Conservation (phyloP, 2,888 invertebrate species). For the Drosophila nigricruria region DNA sequence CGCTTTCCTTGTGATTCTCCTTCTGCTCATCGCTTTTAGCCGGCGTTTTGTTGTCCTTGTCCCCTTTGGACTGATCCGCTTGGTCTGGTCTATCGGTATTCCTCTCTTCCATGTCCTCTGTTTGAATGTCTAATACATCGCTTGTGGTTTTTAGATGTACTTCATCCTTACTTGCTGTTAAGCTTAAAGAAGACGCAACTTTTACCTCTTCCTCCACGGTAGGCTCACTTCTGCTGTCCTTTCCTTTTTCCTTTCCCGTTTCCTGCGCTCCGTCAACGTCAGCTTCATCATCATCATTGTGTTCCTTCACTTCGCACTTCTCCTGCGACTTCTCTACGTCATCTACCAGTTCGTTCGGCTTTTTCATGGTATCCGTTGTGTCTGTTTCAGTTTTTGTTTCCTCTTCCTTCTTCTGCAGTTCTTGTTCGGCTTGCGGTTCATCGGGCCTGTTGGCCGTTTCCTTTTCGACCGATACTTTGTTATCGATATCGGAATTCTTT, state of each 20-base stretch:
- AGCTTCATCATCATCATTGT: constrained; percentile 13
- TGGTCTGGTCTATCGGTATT: constrained; percentile 35
- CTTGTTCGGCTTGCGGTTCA: constrained; percentile 13
- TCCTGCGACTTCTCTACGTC: constrained; percentile 13
- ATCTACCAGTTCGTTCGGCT: constrained; percentile 18
- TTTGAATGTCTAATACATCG: constrained; percentile 77
- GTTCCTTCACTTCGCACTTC: constrained; percentile 17
- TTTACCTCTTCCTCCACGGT: constrained; percentile 65
- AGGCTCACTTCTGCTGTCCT: constrained; percentile 15
- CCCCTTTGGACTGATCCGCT: constrained; percentile 22
- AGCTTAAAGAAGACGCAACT: constrained; percentile 71
- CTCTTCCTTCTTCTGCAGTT: not conserved
- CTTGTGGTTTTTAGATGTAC: constrained; percentile 77
- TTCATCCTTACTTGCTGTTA: constrained; percentile 68
- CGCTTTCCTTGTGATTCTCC: constrained; percentile 50
- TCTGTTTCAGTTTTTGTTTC: not conserved
- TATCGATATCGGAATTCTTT: constrained; percentile 44
- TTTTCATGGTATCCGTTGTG: constrained; percentile 7
- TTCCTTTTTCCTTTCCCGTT: constrained; percentile 20
- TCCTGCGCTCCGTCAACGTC: constrained; percentile 12
- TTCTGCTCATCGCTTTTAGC: constrained; percentile 54
- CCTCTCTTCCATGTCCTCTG: constrained; percentile 64
- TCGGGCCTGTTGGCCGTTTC: constrained; percentile 12
- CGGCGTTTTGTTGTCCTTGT: constrained; percentile 18
- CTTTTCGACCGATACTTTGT: constrained; percentile 36